phyloP scores from a whole-genome alignment of 2,888 invertebrate species.

The Lycocerus yunnanus region DNA sequence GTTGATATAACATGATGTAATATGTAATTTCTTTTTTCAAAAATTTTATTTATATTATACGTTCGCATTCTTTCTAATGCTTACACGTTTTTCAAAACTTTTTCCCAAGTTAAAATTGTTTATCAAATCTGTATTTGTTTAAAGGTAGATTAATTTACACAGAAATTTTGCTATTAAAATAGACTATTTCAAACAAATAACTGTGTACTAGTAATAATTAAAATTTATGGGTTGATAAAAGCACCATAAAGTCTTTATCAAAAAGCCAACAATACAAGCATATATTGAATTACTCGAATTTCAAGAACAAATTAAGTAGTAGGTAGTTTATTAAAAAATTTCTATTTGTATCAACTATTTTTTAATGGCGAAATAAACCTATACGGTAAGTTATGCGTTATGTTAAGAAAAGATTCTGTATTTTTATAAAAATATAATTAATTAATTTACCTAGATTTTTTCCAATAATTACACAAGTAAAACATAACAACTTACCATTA shows the following conservation, averaged over 20 bases:
- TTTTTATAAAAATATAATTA: neutral
- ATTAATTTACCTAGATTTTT: neutral
- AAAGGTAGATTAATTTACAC: neutral
- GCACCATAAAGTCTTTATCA: neutral
- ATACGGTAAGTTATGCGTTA: neutral
- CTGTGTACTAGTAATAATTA: neutral
- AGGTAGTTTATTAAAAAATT: neutral
- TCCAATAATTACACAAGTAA: neutral
- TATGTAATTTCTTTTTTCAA: too few species aligned
- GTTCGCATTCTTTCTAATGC: too few species aligned
- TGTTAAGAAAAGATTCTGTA: neutral
- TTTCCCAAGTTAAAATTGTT: too few species aligned
- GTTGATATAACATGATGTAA: too few species aligned
- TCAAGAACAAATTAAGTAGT: neutral
- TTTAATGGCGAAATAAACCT: neutral
- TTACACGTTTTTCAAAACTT: too few species aligned
- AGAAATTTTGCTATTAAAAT: neutral
- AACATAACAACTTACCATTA: neutral
- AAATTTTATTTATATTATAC: too few species aligned
- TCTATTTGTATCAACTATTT: neutral
- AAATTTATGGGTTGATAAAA: neutral
- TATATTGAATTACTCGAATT: neutral
- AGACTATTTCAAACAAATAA: neutral
- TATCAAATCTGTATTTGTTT: neutral
- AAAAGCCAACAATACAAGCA: neutral